Evolutionary conservation across 2,113 vertebrate species (phyloP).

Genomic region (Marcusenius ussheri): DNA sequence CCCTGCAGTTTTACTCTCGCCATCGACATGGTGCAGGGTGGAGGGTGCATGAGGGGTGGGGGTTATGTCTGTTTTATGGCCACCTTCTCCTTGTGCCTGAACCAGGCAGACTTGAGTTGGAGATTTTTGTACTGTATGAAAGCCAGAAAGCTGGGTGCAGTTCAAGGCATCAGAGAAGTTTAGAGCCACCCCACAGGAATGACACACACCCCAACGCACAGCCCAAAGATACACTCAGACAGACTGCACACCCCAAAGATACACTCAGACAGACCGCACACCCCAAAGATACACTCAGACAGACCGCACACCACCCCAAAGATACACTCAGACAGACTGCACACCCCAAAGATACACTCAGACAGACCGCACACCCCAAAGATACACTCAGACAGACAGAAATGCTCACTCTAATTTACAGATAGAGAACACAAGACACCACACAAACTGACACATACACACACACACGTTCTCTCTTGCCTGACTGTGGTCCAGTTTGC

Average conservation of each 20-base stretch:
- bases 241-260: not conserved
- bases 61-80: not conserved
- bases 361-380: not conserved
- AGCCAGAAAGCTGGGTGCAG: not conserved
- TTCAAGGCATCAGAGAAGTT: not conserved
- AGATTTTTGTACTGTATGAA: slow-evolving; percentile 11
- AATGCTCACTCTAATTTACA: too few species aligned
- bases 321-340: not conserved
- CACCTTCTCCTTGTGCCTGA: not conserved
- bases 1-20: slow-evolving; percentile 4
- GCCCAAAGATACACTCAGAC: not conserved
- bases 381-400: too few species aligned
- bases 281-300: not conserved
- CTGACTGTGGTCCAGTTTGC: not conserved
- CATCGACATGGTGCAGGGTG: not conserved
- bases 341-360: too few species aligned
- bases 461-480: not conserved
- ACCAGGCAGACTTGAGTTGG: not conserved
- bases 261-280: not conserved
- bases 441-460: not conserved
- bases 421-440: not conserved
- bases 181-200: not conserved
- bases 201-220: not conserved
- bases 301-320: not conserved
- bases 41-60: not conserved